A percentile compares a stretch with the other conserved stretches of the same genome.
phyloP scores from a whole-genome alignment of 37 sponge, comb jelly and placozoan genomes.

The Dysidea cf. avara region DNA sequence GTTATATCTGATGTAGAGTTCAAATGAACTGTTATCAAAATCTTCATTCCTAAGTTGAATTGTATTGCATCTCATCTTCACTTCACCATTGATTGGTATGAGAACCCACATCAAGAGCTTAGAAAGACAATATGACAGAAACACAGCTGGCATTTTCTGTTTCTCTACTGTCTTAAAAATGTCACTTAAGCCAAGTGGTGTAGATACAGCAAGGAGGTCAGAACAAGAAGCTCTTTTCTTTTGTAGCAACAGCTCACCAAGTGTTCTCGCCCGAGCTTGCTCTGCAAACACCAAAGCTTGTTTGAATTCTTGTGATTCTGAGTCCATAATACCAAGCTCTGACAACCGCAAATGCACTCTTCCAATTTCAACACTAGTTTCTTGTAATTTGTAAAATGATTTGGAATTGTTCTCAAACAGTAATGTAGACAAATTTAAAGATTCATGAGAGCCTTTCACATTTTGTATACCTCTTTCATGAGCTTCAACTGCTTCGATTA shows the following conservation, averaged over 20 bases:
- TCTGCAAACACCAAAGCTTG: constrained; percentile 53
- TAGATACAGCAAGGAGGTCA: no score
- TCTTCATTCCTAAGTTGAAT: constrained; percentile 37
- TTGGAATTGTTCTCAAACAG: constrained; percentile 64
- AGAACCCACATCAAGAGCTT: constrained; percentile 55
- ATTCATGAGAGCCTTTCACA: constrained; percentile 61
- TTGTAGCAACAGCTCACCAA: constrained; percentile 68
- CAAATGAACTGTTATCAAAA: constrained; percentile 55
- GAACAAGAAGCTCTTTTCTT: no score
- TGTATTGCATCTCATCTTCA: neutral
- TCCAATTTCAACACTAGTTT: constrained; percentile 11
- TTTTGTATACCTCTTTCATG: constrained; percentile 46
- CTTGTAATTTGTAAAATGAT: constrained; percentile 59
- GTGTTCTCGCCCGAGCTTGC: constrained; percentile 57
- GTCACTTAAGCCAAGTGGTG: constrained; percentile 43
- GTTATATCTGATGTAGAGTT: constrained; percentile 33
- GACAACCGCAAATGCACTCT: constrained; percentile 19
- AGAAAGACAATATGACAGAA: constrained; percentile 48
- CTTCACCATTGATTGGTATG: constrained; percentile 10
- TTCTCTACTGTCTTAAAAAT: constrained; percentile 27
- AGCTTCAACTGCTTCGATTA: constrained; percentile 18
- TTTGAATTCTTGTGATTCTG: no score
- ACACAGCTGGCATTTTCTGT: constrained; percentile 22
- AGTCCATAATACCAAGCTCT: constrained; percentile 13
- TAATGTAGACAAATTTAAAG: constrained; percentile 53